Base-by-base conservation (phyloP, 2,888 invertebrate species). In the Phymatocera aterrima region DNA sequence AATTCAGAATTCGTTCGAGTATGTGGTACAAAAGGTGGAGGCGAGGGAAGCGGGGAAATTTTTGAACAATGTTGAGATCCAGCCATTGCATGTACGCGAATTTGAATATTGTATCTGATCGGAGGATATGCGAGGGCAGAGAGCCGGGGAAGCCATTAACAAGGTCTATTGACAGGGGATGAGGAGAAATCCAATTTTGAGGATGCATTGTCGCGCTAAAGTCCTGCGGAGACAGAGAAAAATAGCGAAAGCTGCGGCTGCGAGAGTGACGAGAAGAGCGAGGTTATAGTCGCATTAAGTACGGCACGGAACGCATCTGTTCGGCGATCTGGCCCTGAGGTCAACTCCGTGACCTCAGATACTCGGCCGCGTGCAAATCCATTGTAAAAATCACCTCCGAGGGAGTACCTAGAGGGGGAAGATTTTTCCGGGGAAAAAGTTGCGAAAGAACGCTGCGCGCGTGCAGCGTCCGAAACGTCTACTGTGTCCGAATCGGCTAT, bases 261-360 rank as follows among this genome's bases (percentile, higher is more conserved):
- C 21, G 12, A 21, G 18, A 34, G n/a, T n/a, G n/a, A 61, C 1
- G 28, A 24, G 3, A 2, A n/a, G 15, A 48, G 1, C 48, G 48
- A 0, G n/a, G n/a, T 8, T 24, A 60, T 15, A 28, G 15, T 12
- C 15, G 64, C 28, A 64, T 48, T 65, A 15, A 15, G 43, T 31
- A 48, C 51, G 77, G 48, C 31, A 77, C 74, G 31, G 57, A 77
- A 80, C 57, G 70, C 84, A 84, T 84, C 84, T 84, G 84, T 83
- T 79, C 79, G 83, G 82, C 81, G 79, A 79, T 31, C 40, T 79
- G 81, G 79, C 79, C 77, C 78, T 80, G 83, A 85, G 87, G 85
- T 87, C 86, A 83, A 78, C 84, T 84, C 84, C 87, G 84, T 82
- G 87, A 88, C 88, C 88, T 89, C 88, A 87, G 83, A n/a, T n/a